Percentiles rank a stretch among this genome's conserved stretches.
These are phyloP conservation scores for Pao palembangensis DNA, from an alignment of 2,113 vertebrate species.

Conservation along the genomic window DNA sequence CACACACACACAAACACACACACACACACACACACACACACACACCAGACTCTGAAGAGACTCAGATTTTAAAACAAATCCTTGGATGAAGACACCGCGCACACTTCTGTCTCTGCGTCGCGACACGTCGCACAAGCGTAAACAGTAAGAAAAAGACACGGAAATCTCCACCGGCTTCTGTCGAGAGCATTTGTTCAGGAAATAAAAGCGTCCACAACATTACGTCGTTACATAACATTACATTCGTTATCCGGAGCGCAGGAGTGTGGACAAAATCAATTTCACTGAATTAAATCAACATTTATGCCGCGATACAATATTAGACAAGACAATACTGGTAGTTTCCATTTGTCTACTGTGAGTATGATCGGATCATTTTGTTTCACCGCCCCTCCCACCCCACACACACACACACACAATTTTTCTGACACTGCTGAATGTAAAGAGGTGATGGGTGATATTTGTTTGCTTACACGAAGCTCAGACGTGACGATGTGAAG, in stretches of 20 bases:
- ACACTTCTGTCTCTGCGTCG: too few species aligned
- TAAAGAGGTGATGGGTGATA: not conserved
- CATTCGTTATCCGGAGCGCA: slow-evolving; percentile 19
- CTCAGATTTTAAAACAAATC: too few species aligned
- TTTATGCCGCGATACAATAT: slow-evolving; percentile 18
- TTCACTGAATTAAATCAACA: slow-evolving; percentile 26
- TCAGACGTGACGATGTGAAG: not conserved
- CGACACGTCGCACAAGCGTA: too few species aligned
- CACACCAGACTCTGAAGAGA: not conserved
- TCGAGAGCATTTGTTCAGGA: too few species aligned
- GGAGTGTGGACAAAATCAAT: slow-evolving; percentile 35
- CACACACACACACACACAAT: not conserved
- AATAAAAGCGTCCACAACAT: too few species aligned
- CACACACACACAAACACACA: not conserved
- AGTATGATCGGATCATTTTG: slow-evolving; percentile 29
- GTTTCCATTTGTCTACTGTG: slow-evolving; percentile 13
- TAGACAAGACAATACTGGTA: slow-evolving; percentile 14
- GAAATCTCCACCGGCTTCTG: too few species aligned
- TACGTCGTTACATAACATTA: too few species aligned
- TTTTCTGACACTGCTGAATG: slow-evolving; percentile 17
- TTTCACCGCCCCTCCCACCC: too few species aligned
- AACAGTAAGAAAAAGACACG: too few species aligned
- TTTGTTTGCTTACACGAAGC: not conserved
- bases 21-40: not conserved
- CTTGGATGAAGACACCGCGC: too few species aligned